Percentiles rank a stretch among this genome's conserved stretches.
phyloP scores from a whole-genome alignment of 2,797 vertebrate species.

The Sarcoramphus papa region DNA sequence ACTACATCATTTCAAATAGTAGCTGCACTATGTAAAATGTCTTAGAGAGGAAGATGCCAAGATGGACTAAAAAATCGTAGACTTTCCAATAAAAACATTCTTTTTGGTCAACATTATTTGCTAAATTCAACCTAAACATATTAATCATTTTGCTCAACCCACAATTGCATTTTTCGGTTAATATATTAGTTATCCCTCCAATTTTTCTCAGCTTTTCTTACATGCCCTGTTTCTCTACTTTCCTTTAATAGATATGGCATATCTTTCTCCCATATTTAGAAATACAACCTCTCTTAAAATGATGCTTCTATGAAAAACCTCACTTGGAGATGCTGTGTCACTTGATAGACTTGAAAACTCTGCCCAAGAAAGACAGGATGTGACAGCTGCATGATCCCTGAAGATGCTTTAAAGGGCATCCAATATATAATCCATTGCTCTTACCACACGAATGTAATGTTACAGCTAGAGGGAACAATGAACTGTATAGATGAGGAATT shows the following conservation, averaged over 20 bases:
- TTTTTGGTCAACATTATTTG: conserved; percentile 6
- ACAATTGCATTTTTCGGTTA: background rate
- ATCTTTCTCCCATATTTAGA: background rate
- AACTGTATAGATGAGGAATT: background rate
- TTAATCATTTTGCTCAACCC: background rate
- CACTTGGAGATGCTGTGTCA: background rate
- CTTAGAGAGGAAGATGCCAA: background rate
- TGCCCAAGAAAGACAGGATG: background rate
- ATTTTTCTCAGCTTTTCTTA: background rate
- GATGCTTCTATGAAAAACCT: background rate
- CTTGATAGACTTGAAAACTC: background rate
- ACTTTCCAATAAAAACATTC: background rate
- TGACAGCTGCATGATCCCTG: background rate
- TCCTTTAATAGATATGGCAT: background rate
- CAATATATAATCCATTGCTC: background rate
- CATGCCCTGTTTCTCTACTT: background rate
- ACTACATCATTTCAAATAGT: background rate
- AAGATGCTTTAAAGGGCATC: background rate
- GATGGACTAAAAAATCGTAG: background rate
- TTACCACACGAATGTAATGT: background rate
- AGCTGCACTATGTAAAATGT: background rate
- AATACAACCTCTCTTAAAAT: background rate
- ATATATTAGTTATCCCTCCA: background rate
- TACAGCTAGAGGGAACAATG: background rate
- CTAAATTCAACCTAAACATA: background rate